These are phyloP conservation scores for Helostoma temminkii DNA, from an alignment of 2,797 vertebrate species.

Conservation along the genomic window DNA sequence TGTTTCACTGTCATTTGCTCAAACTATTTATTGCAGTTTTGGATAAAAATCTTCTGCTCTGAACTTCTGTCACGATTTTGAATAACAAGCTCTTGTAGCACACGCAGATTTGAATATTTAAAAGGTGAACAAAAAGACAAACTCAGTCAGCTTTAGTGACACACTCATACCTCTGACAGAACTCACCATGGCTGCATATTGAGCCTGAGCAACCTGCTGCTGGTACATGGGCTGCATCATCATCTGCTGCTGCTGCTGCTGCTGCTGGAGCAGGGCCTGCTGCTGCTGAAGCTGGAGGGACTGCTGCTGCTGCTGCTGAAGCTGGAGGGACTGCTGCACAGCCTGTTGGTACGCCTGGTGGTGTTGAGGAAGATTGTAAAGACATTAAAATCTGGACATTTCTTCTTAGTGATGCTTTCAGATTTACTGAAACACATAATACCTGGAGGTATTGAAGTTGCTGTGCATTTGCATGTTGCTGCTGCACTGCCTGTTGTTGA, in stretches of 20 bases:
- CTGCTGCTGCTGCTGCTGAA: conserved; percentile 78
- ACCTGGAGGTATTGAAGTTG: conserved; percentile 92
- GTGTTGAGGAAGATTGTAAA: conserved; percentile 56
- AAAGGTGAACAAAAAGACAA: conserved; percentile 19
- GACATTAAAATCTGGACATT: neutral
- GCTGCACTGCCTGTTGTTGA: conserved; percentile 82
- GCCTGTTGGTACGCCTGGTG: conserved; percentile 84
- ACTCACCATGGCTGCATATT: conserved; percentile 92
- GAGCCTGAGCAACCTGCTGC: conserved; percentile 73
- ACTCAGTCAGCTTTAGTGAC: neutral
- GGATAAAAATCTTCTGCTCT: conserved; percentile 57
- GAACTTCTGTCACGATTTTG: conserved; percentile 42
- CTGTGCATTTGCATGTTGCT: conserved; percentile 75
- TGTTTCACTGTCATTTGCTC: conserved; percentile 70
- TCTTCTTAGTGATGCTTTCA: neutral
- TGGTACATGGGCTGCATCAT: conserved; percentile 66
- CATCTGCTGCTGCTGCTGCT: conserved; percentile 66
- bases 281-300: conserved; percentile 77
- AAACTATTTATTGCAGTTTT: conserved; percentile 69
- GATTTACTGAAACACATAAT: conserved; percentile 38
- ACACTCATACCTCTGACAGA: neutral
- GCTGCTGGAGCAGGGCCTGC: conserved; percentile 58
- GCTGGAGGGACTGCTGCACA: conserved; percentile 81
- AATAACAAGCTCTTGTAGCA: too few species aligned
- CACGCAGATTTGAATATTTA: neutral